Evolutionary conservation across 1,140 invertebrate genomes (phyloP).

Genomic region (Drosophila funebris): DNA sequence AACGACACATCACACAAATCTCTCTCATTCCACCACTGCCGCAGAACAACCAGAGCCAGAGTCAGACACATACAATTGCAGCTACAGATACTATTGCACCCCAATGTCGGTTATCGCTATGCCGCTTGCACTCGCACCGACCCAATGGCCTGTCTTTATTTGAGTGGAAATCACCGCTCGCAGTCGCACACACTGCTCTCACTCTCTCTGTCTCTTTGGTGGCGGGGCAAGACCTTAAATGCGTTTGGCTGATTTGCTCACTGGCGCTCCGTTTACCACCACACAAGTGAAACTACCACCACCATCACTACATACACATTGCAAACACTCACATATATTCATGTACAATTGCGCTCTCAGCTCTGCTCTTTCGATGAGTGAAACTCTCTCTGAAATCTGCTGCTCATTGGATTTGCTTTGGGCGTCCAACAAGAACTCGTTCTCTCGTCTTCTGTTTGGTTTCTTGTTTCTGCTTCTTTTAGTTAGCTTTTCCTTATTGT

Average conservation of each 20-base stretch:
- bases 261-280: conserved; percentile 28
- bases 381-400: conserved; percentile 8
- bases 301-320: neutral
- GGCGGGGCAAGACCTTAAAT: conserved; percentile 82
- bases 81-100: conserved; percentile 29
- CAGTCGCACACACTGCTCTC: conserved; percentile 36
- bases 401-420: conserved; percentile 35
- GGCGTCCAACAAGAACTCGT: conserved; percentile 64
- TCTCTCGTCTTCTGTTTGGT: conserved; percentile 17
- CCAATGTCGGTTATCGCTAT: conserved; percentile 30
- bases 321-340: neutral
- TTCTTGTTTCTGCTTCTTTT: neutral
- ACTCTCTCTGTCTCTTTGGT: conserved; percentile 35
- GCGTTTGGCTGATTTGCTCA: conserved; percentile 81
- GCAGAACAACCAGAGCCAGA: neutral
- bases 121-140: conserved; percentile 28
- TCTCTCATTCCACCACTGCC: conserved; percentile 79
- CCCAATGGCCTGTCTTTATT: conserved; percentile 5
- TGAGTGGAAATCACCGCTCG: conserved; percentile 69
- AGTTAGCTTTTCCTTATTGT: conserved; percentile 3
- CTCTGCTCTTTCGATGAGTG: conserved; percentile 45
- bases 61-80: conserved; percentile 11
- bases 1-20: conserved; percentile 84
- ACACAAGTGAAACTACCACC: conserved; percentile 36
- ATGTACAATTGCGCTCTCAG: conserved; percentile 1